Evolutionary conservation across 2,113 vertebrate species (phyloP).

Genomic region (Gallinago media): DNA sequence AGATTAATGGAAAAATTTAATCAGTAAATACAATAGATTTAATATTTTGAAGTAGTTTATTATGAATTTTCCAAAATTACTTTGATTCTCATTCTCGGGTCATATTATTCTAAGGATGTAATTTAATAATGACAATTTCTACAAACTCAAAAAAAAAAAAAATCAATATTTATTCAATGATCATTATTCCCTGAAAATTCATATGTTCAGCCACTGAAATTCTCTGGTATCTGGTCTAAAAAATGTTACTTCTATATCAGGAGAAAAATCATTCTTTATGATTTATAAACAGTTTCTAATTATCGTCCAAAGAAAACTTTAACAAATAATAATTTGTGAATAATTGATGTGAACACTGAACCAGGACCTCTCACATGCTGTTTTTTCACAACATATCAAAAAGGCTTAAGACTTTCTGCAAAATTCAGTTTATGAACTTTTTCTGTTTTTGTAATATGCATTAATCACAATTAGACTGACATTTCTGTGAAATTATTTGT

Average conservation of each 20-base stretch:
- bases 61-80: neutral
- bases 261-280: neutral
- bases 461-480: rapidly evolving
- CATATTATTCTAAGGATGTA: neutral
- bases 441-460: rapidly evolving
- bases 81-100: neutral
- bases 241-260: neutral
- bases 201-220: neutral
- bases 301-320: neutral
- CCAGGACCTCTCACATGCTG: neutral
- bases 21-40: neutral
- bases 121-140: neutral
- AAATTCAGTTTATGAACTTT: neutral
- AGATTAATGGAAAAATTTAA: neutral
- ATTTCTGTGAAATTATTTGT: neutral
- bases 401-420: neutral
- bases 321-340: neutral
- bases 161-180: neutral
- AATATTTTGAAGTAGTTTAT: neutral
- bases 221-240: neutral
- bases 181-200: neutral
- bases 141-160: neutral
- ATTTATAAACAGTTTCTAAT: neutral
- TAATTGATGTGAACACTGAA: neutral
- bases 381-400: neutral